Base-by-base conservation (phyloP, 2,797 vertebrate species). In the Brachyrhaphis roseni region DNA sequence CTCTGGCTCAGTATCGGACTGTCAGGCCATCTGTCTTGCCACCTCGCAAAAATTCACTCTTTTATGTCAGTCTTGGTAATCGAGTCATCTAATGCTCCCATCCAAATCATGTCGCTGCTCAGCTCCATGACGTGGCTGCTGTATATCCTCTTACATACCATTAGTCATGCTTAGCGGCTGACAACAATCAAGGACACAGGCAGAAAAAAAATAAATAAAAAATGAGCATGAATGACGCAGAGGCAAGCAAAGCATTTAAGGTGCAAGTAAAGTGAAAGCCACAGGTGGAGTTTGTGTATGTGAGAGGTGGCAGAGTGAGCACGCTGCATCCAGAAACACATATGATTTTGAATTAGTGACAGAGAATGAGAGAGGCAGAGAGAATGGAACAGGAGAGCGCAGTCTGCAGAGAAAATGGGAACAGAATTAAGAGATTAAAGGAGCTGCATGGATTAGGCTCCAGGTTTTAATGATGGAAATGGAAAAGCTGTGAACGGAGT, bases 381-480 rank as follows among this genome's bases (percentile, higher is more conserved):
- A 82, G 62, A 89, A 82, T 82, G 77, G 76, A 85, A 83, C 49
- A 81, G 59, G 74, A 88, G 80, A 75, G 51, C 51, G 47, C 71
- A 74, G 86, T 82, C 83, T 82, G 85, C 71, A 89, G 80, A 87
- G 89, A 89, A 86, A 85, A 83, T 78, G 80, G 87, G 73, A 75
- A 84, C 87, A 92, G 93, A 95, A 94, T 94, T 93, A 90, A 88
- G 92, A 95, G 95, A 95, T 95, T 96, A 95, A 94, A 95, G 88
- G 88, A 92, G 86, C 87, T 86, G 90, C 90, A 88, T 45, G 94
- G 94, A 95, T 96, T 95, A 95, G 88, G 86, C 87, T 83, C 71
- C 91, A 91, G 93, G 93, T 94, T 95, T 95, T 94, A 93, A 95
- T 94, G 93, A 95, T 95, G 90, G 89, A 93, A 95, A 93, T 92